These are phyloP conservation scores for Caenorhabditis doughertyi DNA, from an alignment of 2,888 invertebrate species.

Conservation along the genomic window DNA sequence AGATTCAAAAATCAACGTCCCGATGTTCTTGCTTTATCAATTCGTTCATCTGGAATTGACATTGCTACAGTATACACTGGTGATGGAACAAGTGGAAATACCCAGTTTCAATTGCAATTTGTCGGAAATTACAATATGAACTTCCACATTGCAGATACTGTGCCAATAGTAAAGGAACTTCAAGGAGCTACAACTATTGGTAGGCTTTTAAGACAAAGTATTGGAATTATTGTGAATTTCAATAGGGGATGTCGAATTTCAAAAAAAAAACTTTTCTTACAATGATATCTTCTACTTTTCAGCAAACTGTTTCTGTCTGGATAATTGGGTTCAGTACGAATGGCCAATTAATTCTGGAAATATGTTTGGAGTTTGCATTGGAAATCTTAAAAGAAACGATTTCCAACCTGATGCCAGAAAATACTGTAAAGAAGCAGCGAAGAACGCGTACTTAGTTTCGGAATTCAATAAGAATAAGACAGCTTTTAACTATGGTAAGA, in stretches of 20 bases:
- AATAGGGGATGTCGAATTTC: too few species aligned
- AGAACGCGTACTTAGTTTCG: conserved; percentile 15
- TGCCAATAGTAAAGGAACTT: neutral
- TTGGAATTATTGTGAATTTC: neutral
- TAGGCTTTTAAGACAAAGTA: neutral
- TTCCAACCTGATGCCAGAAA: conserved; percentile 1
- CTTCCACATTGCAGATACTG: conserved; percentile 17
- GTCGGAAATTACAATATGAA: conserved; percentile 37
- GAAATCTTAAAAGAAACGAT: neutral
- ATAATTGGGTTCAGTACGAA: conserved; percentile 22
- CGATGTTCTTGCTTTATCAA: conserved; percentile 16
- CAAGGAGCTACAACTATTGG: conserved; percentile 23
- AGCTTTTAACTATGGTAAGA: conserved; percentile 24
- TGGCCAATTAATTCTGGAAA: conserved; percentile 22
- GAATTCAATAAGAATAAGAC: conserved; percentile 27
- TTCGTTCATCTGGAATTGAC: conserved; percentile 19
- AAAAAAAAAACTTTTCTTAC: too few species aligned
- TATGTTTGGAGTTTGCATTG: conserved; percentile 26
- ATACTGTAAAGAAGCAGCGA: conserved; percentile 11
- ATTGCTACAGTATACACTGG: conserved; percentile 39
- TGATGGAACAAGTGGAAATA: conserved; percentile 5
- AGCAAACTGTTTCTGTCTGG: conserved; percentile 43
- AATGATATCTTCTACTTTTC: too few species aligned
- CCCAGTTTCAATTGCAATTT: neutral
- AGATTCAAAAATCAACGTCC: conserved; percentile 32